Base-by-base conservation (phyloP, 2,888 invertebrate genomes). In the Elmis aenea region DNA sequence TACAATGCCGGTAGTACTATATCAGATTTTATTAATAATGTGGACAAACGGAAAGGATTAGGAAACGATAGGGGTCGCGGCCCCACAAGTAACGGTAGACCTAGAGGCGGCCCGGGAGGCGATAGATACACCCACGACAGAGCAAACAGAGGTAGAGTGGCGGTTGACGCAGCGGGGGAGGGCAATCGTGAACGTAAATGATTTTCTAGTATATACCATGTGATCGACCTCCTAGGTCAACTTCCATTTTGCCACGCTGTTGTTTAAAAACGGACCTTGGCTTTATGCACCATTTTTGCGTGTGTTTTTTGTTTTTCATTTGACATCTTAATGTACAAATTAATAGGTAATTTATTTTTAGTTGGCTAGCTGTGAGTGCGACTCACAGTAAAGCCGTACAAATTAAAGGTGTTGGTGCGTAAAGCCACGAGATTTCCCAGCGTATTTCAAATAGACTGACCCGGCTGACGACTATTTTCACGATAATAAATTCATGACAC, bases 1-100 rank as follows among this genome's bases (percentile, higher is more conserved):
- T 75, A 74, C 60, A 75, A 73, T 58, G 64, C 74, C 57, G 74
- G 74, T 73, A 63, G 58, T 58, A 56, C 55, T 31, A 65, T 63
- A 55, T 61, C 64, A 52, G 66, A 68, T 59, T 67, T 62, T 58
- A 65, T 69, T 61, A 69, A 65, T 62, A 67, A 65, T 55, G 56
- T 66, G 55, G 67, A 68, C 50, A 64, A 62, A 42, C 61, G 62
- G 43, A 61, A 60, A 43, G 54, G 51, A 29, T 39, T 54, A 46
- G 56, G 56, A 29, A 57, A 52, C 45, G 57, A 55, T 32, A 48
- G 56, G 40, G 52, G 58, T 32, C 48, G 52, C 13, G 59, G 65
- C 42, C 51, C 57, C 38, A 55, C 60, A 38, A 56, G 52, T 21
- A 66, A 65, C 46, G 64, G 65, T 25, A 65, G 65, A 31, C 62